phyloP scores from a whole-genome alignment of 2,797 vertebrate genomes.

The Pelodytes ibericus region DNA sequence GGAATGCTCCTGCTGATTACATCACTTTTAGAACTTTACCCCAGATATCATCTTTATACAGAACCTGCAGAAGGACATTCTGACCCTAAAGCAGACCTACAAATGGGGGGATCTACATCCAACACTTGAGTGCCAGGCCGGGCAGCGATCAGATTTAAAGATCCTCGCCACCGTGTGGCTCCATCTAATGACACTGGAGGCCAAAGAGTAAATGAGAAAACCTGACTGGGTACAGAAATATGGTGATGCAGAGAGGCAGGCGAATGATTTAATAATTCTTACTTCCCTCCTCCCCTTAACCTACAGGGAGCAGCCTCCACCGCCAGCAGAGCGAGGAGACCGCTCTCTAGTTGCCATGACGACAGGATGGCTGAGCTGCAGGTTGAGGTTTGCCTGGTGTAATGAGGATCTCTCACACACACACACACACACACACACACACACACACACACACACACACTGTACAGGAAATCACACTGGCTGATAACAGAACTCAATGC shows the following conservation, averaged over 20 bases:
- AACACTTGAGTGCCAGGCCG: too few relatives aligned
- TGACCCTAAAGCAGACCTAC: too few relatives aligned
- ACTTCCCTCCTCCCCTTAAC: constrained; percentile 12
- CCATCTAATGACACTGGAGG: too few relatives aligned
- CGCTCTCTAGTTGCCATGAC: constrained; percentile 26
- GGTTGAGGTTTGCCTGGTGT: constrained; percentile 12
- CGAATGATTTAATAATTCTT: constrained; percentile 28
- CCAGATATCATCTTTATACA: too few relatives aligned
- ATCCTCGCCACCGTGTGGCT: not conserved
- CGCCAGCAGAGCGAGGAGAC: constrained; percentile 29
- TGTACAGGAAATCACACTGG: not conserved
- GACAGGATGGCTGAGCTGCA: constrained; percentile 25
- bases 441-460: not conserved
- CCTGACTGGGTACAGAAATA: not conserved
- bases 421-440: not conserved
- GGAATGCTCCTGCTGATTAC: too few relatives aligned
- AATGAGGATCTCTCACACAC: constrained; percentile 18
- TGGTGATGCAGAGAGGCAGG: not conserved
- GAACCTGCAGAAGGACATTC: too few relatives aligned
- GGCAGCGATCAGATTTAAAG: not conserved
- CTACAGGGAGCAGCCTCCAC: constrained; percentile 43
- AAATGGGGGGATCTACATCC: too few relatives aligned
- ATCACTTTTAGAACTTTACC: too few relatives aligned
- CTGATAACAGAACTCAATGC: too few relatives aligned
- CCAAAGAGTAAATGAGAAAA: not conserved